A percentile compares a stretch with the other conserved stretches of the same genome.
Conservation (phyloP, 2,888 invertebrate species). For the Pristionchus mayeri region DNA sequence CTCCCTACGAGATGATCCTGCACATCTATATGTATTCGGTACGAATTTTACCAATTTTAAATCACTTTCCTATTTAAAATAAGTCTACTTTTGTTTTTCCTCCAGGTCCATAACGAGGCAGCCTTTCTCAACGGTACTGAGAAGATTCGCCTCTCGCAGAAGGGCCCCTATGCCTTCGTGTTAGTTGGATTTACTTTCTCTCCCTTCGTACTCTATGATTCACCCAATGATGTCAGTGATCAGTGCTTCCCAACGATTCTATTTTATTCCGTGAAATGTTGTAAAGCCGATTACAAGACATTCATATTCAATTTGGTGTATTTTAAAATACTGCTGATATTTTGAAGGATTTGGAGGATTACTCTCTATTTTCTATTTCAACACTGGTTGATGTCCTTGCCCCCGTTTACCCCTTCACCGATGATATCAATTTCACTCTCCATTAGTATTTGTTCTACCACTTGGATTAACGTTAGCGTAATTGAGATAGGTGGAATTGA, state of each 20-base stretch:
- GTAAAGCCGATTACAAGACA: too few species aligned
- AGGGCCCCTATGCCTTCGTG: constrained; percentile 49
- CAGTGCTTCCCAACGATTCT: too few species aligned
- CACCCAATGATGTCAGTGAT: not conserved
- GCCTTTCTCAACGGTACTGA: constrained; percentile 40
- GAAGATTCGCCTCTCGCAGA: constrained; percentile 46
- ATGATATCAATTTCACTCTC: too few species aligned
- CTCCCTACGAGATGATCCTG: constrained; percentile 68
- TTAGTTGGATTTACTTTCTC: not conserved
- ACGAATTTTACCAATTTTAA: not conserved
- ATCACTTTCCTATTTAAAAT: not conserved
- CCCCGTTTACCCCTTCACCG: too few species aligned
- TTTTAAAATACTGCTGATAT: too few species aligned
- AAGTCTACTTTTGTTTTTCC: not conserved
- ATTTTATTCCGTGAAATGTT: too few species aligned
- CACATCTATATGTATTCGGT: constrained; percentile 66
- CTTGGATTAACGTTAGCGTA: too few species aligned
- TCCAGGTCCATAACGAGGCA: constrained; percentile 35
- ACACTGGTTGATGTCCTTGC: too few species aligned
- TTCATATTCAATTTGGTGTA: too few species aligned
- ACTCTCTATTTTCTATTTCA: too few species aligned
- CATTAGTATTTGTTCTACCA: too few species aligned
- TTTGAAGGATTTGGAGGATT: too few species aligned
- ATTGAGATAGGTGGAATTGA: not conserved
- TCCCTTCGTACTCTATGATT: not conserved